Evolutionary conservation across 2,113 vertebrate species (phyloP).

Genomic region (Fukomys damarensis): DNA sequence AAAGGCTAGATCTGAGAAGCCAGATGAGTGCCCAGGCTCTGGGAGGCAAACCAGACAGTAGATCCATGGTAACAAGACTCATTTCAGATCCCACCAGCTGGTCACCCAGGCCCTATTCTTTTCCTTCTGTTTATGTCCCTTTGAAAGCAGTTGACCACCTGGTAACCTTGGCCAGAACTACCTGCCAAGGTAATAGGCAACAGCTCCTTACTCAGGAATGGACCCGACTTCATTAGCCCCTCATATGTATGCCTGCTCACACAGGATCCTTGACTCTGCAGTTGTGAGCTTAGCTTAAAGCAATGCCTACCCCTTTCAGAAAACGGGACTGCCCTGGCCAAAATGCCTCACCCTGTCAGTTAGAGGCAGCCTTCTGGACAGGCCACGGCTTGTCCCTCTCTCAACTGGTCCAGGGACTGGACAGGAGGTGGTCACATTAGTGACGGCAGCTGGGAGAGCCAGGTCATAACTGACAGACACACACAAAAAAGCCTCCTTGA

Average conservation of each 20-base stretch:
- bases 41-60: constrained; percentile 28
- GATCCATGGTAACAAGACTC: constrained; percentile 37
- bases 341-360: background rate
- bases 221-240: background rate
- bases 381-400: constrained; percentile 15
- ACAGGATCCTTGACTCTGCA: background rate
- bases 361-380: constrained; percentile 46
- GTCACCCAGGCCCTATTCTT: constrained; percentile 33
- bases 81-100: constrained; percentile 69
- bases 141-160: constrained; percentile 60
- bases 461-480: constrained; percentile 48
- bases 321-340: constrained; percentile 7
- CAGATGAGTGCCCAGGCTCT: constrained; percentile 26
- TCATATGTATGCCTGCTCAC: background rate
- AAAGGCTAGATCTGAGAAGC: constrained; percentile 27
- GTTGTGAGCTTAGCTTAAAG: background rate
- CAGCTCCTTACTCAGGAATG: background rate
- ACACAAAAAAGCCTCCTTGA: constrained; percentile 64
- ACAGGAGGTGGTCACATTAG: background rate
- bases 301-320: background rate
- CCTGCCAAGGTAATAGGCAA: constrained; percentile 31
- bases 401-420: constrained; percentile 33
- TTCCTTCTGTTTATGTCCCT: constrained; percentile 5
- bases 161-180: constrained; percentile 57
- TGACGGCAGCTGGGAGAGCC: constrained; percentile 52